Percentiles rank a stretch among this genome's conserved stretches.
Conservation (phyloP, 2,888 invertebrate species). For the Pecten maximus region DNA sequence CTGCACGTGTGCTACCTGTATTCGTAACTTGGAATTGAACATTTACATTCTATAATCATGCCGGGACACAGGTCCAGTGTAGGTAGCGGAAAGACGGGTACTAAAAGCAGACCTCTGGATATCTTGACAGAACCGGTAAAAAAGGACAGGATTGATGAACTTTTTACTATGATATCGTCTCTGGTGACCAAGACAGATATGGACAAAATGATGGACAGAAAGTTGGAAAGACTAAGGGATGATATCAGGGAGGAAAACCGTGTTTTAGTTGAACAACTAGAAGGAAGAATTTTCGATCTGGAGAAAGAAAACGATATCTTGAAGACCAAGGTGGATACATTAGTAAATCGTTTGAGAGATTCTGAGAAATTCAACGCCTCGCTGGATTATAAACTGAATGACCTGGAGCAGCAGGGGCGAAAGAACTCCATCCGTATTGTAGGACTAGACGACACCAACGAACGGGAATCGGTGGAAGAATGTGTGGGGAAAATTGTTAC, state of each 20-base stretch:
- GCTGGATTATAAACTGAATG: not conserved
- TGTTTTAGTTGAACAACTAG: not conserved
- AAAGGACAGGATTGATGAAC: not conserved
- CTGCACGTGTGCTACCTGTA: no score
- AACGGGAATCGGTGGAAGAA: not conserved
- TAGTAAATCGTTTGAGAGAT: not conserved
- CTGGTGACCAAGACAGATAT: not conserved
- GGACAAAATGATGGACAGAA: not conserved
- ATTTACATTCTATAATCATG: not conserved
- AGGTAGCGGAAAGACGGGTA: not conserved
- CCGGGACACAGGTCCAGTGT: not conserved
- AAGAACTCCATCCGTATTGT: not conserved
- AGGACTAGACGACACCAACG: not conserved
- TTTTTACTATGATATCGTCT: not conserved
- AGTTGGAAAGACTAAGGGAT: not conserved
- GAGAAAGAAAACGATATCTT: not conserved
- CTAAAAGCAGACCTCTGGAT: not conserved
- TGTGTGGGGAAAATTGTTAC: not conserved
- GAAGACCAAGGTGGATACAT: not conserved
- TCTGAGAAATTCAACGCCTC: not conserved
- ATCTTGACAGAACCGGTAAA: not conserved
- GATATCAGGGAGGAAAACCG: not conserved
- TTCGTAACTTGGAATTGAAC: no score
- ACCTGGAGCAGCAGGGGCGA: no score
- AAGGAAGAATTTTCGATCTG: not conserved